Evolutionary conservation across 2,888 invertebrate genomes (phyloP).

Genomic region (Frankliniella fusca): DNA sequence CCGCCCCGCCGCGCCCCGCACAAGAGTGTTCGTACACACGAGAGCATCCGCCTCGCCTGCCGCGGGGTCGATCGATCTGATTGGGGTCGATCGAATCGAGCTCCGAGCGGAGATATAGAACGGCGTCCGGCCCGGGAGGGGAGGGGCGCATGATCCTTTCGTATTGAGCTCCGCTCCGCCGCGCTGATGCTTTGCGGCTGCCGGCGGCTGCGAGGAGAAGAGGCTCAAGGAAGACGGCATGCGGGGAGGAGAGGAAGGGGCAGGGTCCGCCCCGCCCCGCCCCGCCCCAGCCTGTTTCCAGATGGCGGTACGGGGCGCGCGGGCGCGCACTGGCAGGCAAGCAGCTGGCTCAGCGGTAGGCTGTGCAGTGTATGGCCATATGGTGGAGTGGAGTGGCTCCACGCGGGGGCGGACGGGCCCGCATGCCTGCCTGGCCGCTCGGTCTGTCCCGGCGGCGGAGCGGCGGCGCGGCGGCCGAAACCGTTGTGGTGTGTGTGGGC

Average conservation of each 20-base stretch:
- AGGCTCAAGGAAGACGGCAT: background rate
- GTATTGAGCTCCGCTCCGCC: too few relatives aligned
- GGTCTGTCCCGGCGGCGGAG: background rate
- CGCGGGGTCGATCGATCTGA: background rate
- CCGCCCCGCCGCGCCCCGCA: background rate
- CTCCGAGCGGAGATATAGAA: too few relatives aligned
- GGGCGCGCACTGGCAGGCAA: background rate
- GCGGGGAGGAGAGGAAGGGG: background rate
- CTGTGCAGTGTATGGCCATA: background rate
- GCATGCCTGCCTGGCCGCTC: background rate
- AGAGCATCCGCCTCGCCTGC: background rate
- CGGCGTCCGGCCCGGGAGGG: too few relatives aligned
- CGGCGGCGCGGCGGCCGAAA: too few relatives aligned
- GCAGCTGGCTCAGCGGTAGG: background rate
- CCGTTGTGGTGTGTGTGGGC: too few relatives aligned
- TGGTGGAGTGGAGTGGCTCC: background rate
- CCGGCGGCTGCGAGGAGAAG: background rate
- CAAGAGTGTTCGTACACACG: background rate
- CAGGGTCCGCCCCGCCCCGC: background rate
- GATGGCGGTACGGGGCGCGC: background rate
- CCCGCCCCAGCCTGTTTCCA: background rate
- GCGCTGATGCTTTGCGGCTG: too few relatives aligned
- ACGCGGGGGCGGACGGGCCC: background rate
- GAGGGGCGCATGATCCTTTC: too few relatives aligned
- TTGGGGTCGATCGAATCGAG: constrained; percentile 3